Evolutionary conservation across 1,140 invertebrate species (phyloP).

Genomic region (Scaptomyza graminum): DNA sequence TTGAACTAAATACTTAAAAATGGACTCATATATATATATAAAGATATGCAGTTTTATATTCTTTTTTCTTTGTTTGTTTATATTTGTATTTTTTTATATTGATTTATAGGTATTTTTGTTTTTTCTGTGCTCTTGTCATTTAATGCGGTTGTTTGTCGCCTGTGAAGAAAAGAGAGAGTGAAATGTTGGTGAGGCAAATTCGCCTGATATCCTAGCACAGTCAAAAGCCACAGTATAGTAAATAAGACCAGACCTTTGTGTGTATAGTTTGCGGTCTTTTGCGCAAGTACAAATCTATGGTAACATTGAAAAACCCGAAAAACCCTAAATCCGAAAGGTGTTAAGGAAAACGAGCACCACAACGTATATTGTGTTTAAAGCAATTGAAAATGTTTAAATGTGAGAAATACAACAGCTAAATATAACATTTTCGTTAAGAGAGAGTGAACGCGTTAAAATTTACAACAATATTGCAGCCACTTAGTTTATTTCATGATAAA

Average conservation of each 20-base stretch:
- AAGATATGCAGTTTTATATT: slow-evolving; percentile 66
- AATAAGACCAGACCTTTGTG: slow-evolving; percentile 51
- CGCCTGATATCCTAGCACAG: slow-evolving; percentile 24
- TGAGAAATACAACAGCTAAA: slow-evolving; percentile 1
- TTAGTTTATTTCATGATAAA: too few species aligned
- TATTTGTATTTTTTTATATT: slow-evolving; percentile 22
- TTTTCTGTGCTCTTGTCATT: slow-evolving; percentile 12
- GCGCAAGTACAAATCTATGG: slow-evolving; percentile 32
- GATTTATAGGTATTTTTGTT: slow-evolving; percentile 44
- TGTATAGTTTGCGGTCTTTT: slow-evolving; percentile 50
- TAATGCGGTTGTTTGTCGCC: slow-evolving; percentile 19
- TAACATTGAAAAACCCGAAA: slow-evolving; percentile 19
- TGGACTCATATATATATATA: slow-evolving; percentile 51
- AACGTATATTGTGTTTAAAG: slow-evolving; percentile 10
- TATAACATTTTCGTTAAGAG: too few species aligned
- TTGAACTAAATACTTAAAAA: slow-evolving; percentile 71
- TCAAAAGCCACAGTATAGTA: slow-evolving; percentile 3
- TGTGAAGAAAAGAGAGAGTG: slow-evolving; percentile 44
- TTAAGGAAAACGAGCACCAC: slow-evolving; percentile 4
- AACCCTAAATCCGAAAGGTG: slow-evolving; percentile 11
- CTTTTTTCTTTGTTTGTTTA: slow-evolving; percentile 17
- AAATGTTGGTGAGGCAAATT: slow-evolving; percentile 44
- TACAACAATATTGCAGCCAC: too few species aligned
- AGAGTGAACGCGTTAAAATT: background rate
- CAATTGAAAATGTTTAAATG: background rate